Evolutionary conservation across 1,140 invertebrate genomes (phyloP).

Genomic region (Drepana arcuata): DNA sequence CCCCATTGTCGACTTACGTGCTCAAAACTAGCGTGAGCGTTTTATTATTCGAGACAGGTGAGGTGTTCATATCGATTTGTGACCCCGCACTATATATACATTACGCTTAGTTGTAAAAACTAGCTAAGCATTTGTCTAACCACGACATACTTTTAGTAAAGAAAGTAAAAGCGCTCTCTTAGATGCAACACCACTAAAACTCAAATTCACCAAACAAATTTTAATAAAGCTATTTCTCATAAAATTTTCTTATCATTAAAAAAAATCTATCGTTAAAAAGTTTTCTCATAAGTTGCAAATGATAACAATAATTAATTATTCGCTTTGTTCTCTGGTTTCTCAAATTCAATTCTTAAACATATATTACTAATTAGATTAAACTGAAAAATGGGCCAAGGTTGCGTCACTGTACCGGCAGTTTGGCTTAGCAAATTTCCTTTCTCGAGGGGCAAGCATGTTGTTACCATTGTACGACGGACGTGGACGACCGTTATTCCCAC

Average conservation of each 20-base stretch:
- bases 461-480: not conserved
- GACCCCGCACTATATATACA: too few relatives aligned
- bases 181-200: too few relatives aligned
- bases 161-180: not conserved
- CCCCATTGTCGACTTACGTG: conserved; percentile 48
- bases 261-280: too few relatives aligned
- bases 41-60: conserved; percentile 53
- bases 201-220: too few relatives aligned
- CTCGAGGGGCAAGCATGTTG: too few relatives aligned
- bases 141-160: not conserved
- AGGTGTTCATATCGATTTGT: conserved; percentile 37
- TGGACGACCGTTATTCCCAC: conserved; percentile 49
- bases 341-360: not conserved
- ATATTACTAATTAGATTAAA: not conserved
- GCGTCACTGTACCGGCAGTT: not conserved
- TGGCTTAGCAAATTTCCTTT: too few relatives aligned
- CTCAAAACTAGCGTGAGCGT: conserved; percentile 49
- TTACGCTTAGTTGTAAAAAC: too few relatives aligned
- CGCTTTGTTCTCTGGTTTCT: not conserved
- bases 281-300: too few relatives aligned
- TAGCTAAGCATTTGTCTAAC: not conserved
- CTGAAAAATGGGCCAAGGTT: not conserved
- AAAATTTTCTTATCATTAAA: too few relatives aligned
- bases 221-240: too few relatives aligned
- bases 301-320: too few relatives aligned